Evolutionary conservation across 2,113 vertebrate genomes (phyloP), one percentile per base, ranked within the genome.

Genomic region (Halcyon malimbica): DNA sequence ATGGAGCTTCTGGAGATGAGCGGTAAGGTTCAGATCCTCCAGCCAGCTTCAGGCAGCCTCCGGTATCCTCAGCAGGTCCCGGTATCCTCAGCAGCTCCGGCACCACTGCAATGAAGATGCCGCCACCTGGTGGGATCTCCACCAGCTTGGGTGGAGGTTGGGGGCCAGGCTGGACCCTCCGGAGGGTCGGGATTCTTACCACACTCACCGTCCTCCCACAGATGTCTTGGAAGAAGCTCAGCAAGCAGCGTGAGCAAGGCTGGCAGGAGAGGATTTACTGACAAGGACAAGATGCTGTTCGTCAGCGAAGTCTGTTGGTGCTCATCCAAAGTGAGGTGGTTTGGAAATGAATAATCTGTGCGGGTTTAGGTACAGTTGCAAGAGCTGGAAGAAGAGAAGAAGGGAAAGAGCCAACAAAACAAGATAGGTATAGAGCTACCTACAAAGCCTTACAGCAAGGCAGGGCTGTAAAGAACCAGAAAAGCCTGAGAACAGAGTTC

Each of bases 121-220:
- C 94, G 96, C 96, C 96, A 96, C 93, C 95, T 96, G 95, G 29
- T 95, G 96, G 95, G 96, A 95, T 56, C 65, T 82, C 11, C 69
- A 31, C 9, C 5, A 13, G 76, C 57, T 35, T 24, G 46, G 85
- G 71, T 6, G 67, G 42, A 41, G 56, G n/a, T 24, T 4, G 10
- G 33, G 73, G 31, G 62, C 31, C 39, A 37, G 28, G 10, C 3
- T 33, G 67, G 73, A 73, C 83, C 42, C 44, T 2, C 2, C 62
- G 46, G 31, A 42, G 24, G 5, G 59, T 7, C 2, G 2, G 2
- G 37, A 37, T 25, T 48, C 41, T 46, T 41, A 44, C 20, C 84
- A 14, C 73, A 5, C 8, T 44, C n/a, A 3, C 33, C 57, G 20
- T 19, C 41, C 79, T 83, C 1, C 0, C 42, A 18, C 0, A 26